A percentile compares a stretch with the other conserved stretches of the same genome.
These are phyloP conservation scores for Tragelaphus buxtoni DNA, from an alignment of 2,113 vertebrate genomes.

Conservation along the genomic window DNA sequence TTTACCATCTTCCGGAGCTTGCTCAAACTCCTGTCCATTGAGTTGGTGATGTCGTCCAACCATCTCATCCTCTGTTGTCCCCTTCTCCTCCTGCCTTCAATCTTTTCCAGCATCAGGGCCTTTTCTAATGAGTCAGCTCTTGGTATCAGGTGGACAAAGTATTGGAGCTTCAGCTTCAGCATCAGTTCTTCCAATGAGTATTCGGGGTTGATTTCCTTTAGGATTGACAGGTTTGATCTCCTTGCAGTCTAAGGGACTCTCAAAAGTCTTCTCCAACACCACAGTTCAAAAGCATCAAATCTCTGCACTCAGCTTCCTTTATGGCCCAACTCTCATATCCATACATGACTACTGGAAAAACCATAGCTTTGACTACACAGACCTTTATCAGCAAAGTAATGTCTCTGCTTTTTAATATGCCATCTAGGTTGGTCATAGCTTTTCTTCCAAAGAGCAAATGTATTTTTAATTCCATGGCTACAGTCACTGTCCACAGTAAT, in stretches of 20 bases:
- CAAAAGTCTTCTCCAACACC: not conserved
- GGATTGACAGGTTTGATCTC: not conserved
- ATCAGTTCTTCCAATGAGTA: not conserved
- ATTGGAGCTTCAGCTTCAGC: not conserved
- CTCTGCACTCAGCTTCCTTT: not conserved
- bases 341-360: not conserved
- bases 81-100: not conserved
- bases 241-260: not conserved
- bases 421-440: not conserved
- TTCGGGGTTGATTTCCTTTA: not conserved
- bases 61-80: not conserved
- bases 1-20: not conserved
- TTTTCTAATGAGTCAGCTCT: not conserved
- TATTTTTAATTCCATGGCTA: not conserved
- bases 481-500: not conserved
- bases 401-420: not conserved
- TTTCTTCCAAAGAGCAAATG: not conserved
- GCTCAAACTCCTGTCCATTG: not conserved
- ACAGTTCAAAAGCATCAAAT: not conserved
- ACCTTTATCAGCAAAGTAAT: not conserved
- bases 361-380: not conserved
- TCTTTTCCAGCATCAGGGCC: not conserved
- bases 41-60: not conserved
- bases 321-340: not conserved
- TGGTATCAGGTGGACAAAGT: not conserved